Conservation (phyloP, 2,888 invertebrate genomes). For the Cylindroiulus punctatus region DNA sequence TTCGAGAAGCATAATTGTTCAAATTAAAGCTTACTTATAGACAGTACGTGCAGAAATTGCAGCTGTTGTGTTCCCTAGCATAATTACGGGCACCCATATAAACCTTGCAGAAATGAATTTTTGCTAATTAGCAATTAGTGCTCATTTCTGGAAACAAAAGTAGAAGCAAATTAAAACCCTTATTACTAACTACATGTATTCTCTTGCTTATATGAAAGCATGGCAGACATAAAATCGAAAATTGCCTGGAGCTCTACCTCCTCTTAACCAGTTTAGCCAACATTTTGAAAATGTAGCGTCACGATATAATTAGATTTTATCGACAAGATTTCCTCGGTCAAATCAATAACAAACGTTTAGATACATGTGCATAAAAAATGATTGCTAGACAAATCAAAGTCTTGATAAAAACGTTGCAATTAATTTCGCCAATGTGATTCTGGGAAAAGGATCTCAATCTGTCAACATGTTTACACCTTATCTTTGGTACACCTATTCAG, state of each 20-base stretch:
- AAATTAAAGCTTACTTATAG: neutral
- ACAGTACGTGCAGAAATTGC: neutral
- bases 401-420: too few species aligned
- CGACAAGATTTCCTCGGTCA: too few species aligned
- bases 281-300: neutral
- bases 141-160: neutral
- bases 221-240: neutral
- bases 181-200: neutral
- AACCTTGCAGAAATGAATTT: neutral
- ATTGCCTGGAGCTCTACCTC: neutral
- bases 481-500: too few species aligned
- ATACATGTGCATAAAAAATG: too few species aligned
- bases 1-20: neutral
- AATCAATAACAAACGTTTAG: neutral
- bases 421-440: too few species aligned
- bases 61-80: neutral
- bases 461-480: too few species aligned
- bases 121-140: neutral
- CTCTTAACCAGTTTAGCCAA: neutral
- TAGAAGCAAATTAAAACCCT: neutral
- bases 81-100: neutral
- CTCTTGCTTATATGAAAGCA: neutral
- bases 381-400: too few species aligned
- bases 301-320: too few species aligned
- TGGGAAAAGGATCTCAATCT: too few species aligned